Percentiles rank a stretch among this genome's conserved stretches.
phyloP scores from a whole-genome alignment of 2,113 vertebrate genomes.

The Esox niger region DNA sequence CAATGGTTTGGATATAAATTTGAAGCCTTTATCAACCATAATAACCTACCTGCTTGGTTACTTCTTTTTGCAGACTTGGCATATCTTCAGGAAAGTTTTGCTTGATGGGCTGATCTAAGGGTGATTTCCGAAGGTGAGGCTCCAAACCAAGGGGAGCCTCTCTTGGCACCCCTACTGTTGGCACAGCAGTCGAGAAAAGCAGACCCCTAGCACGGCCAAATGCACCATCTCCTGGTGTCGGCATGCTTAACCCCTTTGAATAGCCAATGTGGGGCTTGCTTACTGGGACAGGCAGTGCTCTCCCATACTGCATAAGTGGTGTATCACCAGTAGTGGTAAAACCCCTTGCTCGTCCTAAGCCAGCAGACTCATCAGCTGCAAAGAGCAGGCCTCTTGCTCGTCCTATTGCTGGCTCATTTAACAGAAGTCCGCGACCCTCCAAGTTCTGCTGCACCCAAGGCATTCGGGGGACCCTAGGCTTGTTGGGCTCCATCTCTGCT shows the following conservation, averaged over 20 bases:
- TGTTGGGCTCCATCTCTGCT: conserved; percentile 62
- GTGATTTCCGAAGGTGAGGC: not conserved
- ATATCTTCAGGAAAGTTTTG: conserved; percentile 6
- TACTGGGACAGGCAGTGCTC: not conserved
- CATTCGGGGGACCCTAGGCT: conserved; percentile 29
- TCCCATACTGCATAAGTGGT: conserved; percentile 20
- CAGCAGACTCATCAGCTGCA: conserved; percentile 14
- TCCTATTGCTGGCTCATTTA: conserved; percentile 29
- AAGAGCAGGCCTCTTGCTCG: conserved; percentile 48
- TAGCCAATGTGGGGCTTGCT: conserved; percentile 32
- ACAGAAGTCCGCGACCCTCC: conserved; percentile 34
- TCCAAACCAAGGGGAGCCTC: conserved; percentile 13
- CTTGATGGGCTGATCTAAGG: not conserved
- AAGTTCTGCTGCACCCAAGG: conserved; percentile 36
- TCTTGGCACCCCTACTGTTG: conserved; percentile 38
- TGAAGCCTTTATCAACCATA: not conserved
- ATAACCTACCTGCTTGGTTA: conserved; percentile 2
- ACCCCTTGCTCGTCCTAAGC: conserved; percentile 46
- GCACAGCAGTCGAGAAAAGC: conserved; percentile 29
- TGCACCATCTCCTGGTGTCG: conserved; percentile 20
- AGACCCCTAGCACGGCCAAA: conserved; percentile 48
- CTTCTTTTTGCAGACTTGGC: conserved; percentile 25
- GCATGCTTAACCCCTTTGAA: conserved; percentile 32
- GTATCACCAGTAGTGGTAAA: conserved; percentile 16
- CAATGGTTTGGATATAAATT: not conserved